Percentiles rank a stretch among this genome's conserved stretches.
phyloP scores from a whole-genome alignment of 2,888 invertebrate genomes.

The Spisula subtruncata region DNA sequence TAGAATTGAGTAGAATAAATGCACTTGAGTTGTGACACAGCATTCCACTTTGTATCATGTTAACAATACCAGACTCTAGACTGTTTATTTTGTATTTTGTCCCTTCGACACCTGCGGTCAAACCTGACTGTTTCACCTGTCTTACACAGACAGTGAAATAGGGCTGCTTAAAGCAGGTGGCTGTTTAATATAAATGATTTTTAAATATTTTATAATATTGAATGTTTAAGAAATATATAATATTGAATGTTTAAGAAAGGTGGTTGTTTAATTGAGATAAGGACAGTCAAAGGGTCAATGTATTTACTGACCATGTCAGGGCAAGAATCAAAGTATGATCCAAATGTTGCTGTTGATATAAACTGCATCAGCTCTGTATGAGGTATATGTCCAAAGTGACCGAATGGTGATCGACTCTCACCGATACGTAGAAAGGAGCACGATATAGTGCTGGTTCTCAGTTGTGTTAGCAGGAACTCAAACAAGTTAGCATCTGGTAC shows the following conservation, averaged over 20 bases:
- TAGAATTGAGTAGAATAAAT: too few species aligned
- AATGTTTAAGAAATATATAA: too few species aligned
- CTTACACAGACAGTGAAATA: too few species aligned
- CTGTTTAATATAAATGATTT: too few species aligned
- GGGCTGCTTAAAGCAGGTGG: too few species aligned
- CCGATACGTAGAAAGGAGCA: conserved; percentile 93
- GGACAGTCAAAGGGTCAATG: too few species aligned
- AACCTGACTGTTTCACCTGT: too few species aligned
- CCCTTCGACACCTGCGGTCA: conserved; percentile 44
- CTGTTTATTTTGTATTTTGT: conserved; percentile 73
- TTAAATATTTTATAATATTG: too few species aligned
- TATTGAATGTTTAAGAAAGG: too few species aligned
- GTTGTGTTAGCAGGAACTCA: conserved; percentile 92
- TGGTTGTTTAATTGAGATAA: too few species aligned
- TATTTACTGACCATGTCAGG: conserved; percentile 88
- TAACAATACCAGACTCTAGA: conserved; percentile 92
- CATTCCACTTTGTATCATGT: conserved; percentile 93
- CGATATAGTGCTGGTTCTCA: conserved; percentile 92
- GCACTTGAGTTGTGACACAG: conserved; percentile 92
- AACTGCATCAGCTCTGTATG: conserved; percentile 93
- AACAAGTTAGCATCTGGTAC: conserved; percentile 92
- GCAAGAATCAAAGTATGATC: conserved; percentile 91
- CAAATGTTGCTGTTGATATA: conserved; percentile 92
- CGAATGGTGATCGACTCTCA: conserved; percentile 89
- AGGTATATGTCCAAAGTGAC: conserved; percentile 92